Percentiles rank a stretch among this genome's conserved stretches.
phyloP scores from a whole-genome alignment of 2,797 vertebrate genomes.

The Potorous gilbertii region DNA sequence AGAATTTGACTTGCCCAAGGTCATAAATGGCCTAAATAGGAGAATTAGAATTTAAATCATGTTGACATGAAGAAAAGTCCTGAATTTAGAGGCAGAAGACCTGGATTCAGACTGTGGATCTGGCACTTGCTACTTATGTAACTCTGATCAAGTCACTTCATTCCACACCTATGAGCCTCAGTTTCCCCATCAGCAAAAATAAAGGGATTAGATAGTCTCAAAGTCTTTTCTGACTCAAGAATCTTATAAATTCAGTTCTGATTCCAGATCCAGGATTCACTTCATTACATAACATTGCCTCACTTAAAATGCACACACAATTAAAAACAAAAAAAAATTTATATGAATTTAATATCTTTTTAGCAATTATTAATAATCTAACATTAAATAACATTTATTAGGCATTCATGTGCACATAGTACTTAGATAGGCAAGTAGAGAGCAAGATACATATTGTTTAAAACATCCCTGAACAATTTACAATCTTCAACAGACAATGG shows the following conservation, averaged over 20 bases:
- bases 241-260: not conserved
- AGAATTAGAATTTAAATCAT: not conserved
- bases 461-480: not conserved
- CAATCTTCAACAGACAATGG: not conserved
- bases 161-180: not conserved
- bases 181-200: not conserved
- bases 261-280: not conserved
- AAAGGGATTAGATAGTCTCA: not conserved
- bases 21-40: not conserved
- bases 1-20: not conserved
- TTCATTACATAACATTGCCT: not conserved
- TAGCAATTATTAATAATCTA: not conserved
- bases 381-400: not conserved
- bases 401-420: not conserved
- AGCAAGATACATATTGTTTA: not conserved
- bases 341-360: not conserved
- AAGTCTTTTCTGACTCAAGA: not conserved
- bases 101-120: not conserved
- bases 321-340: not conserved
- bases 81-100: not conserved
- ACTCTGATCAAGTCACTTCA: not conserved
- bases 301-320: not conserved
- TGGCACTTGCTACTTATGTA: not conserved
- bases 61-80: not conserved
- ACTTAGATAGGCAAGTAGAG: not conserved